phyloP scores from a whole-genome alignment of 2,888 invertebrate genomes.

The Belgica antarctica region DNA sequence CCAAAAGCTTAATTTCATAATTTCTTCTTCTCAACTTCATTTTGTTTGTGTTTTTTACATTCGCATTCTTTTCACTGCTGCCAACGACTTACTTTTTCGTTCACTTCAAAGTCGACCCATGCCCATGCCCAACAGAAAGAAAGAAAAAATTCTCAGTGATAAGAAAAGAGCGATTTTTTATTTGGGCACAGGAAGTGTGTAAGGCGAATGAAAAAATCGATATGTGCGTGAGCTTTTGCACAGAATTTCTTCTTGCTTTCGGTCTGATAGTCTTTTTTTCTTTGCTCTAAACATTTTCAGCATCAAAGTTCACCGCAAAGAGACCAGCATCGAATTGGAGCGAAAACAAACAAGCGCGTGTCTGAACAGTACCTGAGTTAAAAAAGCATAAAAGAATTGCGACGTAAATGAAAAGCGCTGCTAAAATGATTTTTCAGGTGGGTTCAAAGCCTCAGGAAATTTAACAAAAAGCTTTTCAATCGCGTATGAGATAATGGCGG shows the following conservation, averaged over 20 bases:
- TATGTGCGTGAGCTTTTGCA: too few relatives aligned
- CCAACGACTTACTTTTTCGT: not conserved
- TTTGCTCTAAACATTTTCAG: not conserved
- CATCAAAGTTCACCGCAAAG: too few relatives aligned
- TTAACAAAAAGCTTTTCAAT: not conserved
- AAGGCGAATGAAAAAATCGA: slow-evolving; percentile 2
- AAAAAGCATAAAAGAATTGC: not conserved
- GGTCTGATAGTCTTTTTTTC: not conserved
- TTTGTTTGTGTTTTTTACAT: too few relatives aligned
- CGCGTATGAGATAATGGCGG: not conserved
- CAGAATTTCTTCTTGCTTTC: not conserved
- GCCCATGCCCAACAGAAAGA: slow-evolving; percentile 1
- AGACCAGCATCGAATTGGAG: too few relatives aligned
- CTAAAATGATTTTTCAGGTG: not conserved
- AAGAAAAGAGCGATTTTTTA: not conserved
- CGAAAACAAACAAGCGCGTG: not conserved
- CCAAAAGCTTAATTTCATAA: too few relatives aligned
- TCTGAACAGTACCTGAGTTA: not conserved
- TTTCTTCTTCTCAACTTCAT: too few relatives aligned
- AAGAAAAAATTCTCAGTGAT: not conserved
- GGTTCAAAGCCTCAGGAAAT: not conserved
- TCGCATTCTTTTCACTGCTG: too few relatives aligned
- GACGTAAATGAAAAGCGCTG: not conserved
- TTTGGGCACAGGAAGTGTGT: not conserved
- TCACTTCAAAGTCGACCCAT: not conserved